A percentile compares a stretch with the other conserved stretches of the same genome.
Evolutionary conservation across 1,140 invertebrate genomes (phyloP).

Genomic region (Streblospio benedicti): DNA sequence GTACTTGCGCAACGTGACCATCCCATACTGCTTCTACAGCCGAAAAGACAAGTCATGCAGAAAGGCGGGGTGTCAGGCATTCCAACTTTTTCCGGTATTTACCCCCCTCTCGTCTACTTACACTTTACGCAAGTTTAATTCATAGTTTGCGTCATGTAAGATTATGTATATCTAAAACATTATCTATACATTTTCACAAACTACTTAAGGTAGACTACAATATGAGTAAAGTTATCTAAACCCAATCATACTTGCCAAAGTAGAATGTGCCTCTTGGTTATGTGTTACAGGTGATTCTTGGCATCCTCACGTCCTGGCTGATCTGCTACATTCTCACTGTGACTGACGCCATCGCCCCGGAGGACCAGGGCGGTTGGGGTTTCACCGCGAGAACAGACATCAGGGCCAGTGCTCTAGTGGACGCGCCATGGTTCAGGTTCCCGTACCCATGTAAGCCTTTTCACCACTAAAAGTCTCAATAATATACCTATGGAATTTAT

Average conservation of each 20-base stretch:
- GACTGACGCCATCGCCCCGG: constrained; percentile 58
- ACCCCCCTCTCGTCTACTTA: neutral
- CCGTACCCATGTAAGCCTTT: constrained; percentile 73
- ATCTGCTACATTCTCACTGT: constrained; percentile 66
- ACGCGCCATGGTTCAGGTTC: constrained; percentile 72
- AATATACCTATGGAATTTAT: no score
- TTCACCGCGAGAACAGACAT: constrained; percentile 71
- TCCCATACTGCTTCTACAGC: constrained; percentile 53
- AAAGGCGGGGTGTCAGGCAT: constrained; percentile 55
- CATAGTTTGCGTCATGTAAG: neutral
- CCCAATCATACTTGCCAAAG: neutral
- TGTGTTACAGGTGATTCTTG: constrained; percentile 50
- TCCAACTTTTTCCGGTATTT: constrained; percentile 57
- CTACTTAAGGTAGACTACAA: neutral
- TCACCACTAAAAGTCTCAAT: no score
- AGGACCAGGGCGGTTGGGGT: constrained; percentile 35
- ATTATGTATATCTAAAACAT: neutral
- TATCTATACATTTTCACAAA: neutral
- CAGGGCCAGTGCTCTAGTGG: constrained; percentile 62
- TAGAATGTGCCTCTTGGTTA: neutral
- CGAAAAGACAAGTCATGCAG: constrained; percentile 43
- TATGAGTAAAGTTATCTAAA: neutral
- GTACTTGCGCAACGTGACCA: constrained; percentile 60
- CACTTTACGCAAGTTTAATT: constrained; percentile 53
- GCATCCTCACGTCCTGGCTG: constrained; percentile 70